Conservation (phyloP, 2,888 invertebrate genomes). For the Torymus texanus region DNA sequence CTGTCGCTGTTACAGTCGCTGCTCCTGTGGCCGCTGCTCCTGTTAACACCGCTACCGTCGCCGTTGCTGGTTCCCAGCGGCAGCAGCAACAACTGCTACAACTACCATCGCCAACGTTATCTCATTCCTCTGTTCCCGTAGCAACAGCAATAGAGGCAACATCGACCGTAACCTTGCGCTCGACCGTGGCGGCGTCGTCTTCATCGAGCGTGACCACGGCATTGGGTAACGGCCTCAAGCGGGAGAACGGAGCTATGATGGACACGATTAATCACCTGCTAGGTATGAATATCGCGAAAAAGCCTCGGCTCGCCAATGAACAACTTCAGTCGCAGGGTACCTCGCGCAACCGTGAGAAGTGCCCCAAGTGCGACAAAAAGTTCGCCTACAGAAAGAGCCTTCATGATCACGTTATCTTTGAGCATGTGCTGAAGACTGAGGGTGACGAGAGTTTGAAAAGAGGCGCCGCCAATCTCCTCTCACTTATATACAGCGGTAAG, state of each 20-base stretch:
- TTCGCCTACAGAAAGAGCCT: constrained; percentile 43
- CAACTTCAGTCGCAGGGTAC: neutral
- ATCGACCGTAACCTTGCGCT: too few species aligned
- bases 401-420: constrained; percentile 43
- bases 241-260: constrained; percentile 20
- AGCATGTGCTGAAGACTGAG: constrained; percentile 41
- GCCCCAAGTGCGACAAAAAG: constrained; percentile 46
- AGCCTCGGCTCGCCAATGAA: neutral
- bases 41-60: too few species aligned
- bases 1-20: too few species aligned
- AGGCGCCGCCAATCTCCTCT: constrained; percentile 16
- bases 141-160: too few species aligned
- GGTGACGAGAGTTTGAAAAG: constrained; percentile 31
- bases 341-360: constrained; percentile 16
- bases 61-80: too few species aligned
- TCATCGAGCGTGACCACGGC: neutral
- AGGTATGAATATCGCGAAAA: constrained; percentile 4
- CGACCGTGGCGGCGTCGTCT: too few species aligned
- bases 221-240: constrained; percentile 34
- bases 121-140: too few species aligned
- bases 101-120: neutral
- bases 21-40: too few species aligned
- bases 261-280: neutral
- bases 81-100: neutral
- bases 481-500: constrained; percentile 8